Percentiles rank a stretch among this genome's conserved stretches.
These are phyloP conservation scores for Lucilia cuprina DNA, from an alignment of 1,140 invertebrate genomes.

Conservation along the genomic window DNA sequence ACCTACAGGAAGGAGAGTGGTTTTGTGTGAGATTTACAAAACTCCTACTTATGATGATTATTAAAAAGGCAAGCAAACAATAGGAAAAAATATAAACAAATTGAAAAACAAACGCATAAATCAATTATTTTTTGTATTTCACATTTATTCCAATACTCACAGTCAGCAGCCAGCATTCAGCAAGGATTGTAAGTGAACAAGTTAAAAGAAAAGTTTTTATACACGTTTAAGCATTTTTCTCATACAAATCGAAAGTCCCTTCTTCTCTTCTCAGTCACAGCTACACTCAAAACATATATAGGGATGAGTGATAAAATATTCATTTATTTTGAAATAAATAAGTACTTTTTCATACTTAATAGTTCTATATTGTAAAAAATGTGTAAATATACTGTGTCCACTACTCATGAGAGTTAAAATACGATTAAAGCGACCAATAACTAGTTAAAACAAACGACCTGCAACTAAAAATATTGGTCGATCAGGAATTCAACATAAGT, in stretches of 20 bases:
- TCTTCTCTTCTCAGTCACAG: neutral
- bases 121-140: conserved; percentile 3
- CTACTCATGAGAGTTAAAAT: too few relatives aligned
- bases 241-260: neutral
- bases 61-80: conserved; percentile 15
- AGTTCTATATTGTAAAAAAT: too few relatives aligned
- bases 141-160: neutral
- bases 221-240: conserved; percentile 20
- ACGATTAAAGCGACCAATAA: too few relatives aligned
- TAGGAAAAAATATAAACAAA: conserved; percentile 17
- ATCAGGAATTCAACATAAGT: too few relatives aligned
- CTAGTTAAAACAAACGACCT: too few relatives aligned
- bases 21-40: neutral
- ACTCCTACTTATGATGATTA: neutral
- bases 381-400: too few relatives aligned
- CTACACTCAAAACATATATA: too few relatives aligned
- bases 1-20: neutral
- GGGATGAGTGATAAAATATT: too few relatives aligned
- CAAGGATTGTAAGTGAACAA: neutral
- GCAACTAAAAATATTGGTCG: too few relatives aligned
- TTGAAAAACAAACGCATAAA: conserved; percentile 29
- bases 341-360: too few relatives aligned
- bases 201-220: neutral
- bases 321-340: too few relatives aligned
- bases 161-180: neutral